Conservation (phyloP, 2,888 invertebrate genomes). For the Zhuqinia jingwanae region DNA sequence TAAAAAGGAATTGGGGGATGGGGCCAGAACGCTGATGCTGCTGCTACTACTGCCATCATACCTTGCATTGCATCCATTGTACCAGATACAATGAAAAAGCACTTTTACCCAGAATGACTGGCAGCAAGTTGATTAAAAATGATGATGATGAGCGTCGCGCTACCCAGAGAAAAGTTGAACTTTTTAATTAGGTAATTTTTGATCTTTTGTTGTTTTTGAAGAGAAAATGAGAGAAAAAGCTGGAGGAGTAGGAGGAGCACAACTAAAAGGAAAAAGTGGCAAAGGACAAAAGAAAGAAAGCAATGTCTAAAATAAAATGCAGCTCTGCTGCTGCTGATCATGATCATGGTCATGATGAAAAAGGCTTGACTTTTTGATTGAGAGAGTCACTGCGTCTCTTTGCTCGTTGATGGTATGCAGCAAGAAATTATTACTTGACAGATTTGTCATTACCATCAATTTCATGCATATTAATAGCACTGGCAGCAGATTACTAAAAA, state of each 20-base stretch:
- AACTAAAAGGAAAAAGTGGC: constrained; percentile 46
- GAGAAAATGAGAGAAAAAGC: constrained; percentile 34
- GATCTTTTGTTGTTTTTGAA: constrained; percentile 58
- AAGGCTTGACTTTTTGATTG: constrained; percentile 7
- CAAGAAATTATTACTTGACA: constrained; percentile 25
- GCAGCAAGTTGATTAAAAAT: constrained; percentile 63
- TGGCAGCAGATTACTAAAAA: too few species aligned
- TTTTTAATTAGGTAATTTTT: constrained; percentile 68
- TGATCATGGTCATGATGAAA: too few species aligned
- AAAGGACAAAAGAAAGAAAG: constrained; percentile 46
- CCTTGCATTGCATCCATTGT: constrained; percentile 12
- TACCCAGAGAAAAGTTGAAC: constrained; percentile 58
- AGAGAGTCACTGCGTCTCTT: neutral
- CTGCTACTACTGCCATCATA: neutral
- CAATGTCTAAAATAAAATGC: constrained; percentile 48
- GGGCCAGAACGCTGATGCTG: neutral
- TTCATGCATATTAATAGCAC: constrained; percentile 8
- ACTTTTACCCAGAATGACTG: constrained; percentile 50
- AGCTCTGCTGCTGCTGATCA: constrained; percentile 34
- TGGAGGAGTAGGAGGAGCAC: constrained; percentile 6
- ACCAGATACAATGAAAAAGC: constrained; percentile 44
- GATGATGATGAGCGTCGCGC: constrained; percentile 30
- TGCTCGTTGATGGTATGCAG: neutral
- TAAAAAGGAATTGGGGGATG: too few species aligned
- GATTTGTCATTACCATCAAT: constrained; percentile 9